Percentiles rank a stretch among this genome's conserved stretches.
phyloP scores from a whole-genome alignment of 2,888 invertebrate species.

The Anthoptus insignis region DNA sequence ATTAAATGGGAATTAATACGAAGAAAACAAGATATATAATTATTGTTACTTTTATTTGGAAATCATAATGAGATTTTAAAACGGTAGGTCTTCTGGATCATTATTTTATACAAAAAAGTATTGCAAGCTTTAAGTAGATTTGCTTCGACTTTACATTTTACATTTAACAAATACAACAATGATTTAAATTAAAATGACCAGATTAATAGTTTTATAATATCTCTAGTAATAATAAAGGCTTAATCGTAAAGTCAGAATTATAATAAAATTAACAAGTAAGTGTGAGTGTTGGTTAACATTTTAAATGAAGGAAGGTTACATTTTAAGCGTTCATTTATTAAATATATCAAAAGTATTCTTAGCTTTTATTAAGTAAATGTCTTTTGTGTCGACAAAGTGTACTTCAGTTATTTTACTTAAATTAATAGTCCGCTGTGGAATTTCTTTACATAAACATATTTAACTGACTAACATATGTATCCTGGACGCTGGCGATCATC shows the following conservation, averaged over 20 bases:
- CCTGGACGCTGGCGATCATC: conserved; percentile 76
- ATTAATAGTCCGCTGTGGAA: conserved; percentile 71
- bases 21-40: conserved; percentile 56
- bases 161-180: conserved; percentile 84
- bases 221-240: conserved; percentile 82
- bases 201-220: conserved; percentile 83
- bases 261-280: conserved; percentile 82
- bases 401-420: conserved; percentile 77
- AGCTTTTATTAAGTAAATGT: conserved; percentile 78
- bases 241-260: conserved; percentile 81
- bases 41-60: conserved; percentile 84
- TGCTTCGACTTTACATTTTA: conserved; percentile 80
- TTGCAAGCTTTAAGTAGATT: conserved; percentile 81
- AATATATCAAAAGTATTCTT: conserved; percentile 81
- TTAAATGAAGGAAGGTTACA: conserved; percentile 78
- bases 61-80: conserved; percentile 85
- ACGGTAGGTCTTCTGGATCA: conserved; percentile 80
- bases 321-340: conserved; percentile 78
- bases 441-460: conserved; percentile 64
- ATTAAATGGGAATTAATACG: conserved; percentile 5
- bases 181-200: conserved; percentile 87
- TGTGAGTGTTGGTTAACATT: conserved; percentile 86
- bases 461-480: conserved; percentile 53
- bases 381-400: conserved; percentile 78
- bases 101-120: conserved; percentile 81